Evolutionary conservation across 2,113 vertebrate species (phyloP).

Genomic region (Macrotus californicus): DNA sequence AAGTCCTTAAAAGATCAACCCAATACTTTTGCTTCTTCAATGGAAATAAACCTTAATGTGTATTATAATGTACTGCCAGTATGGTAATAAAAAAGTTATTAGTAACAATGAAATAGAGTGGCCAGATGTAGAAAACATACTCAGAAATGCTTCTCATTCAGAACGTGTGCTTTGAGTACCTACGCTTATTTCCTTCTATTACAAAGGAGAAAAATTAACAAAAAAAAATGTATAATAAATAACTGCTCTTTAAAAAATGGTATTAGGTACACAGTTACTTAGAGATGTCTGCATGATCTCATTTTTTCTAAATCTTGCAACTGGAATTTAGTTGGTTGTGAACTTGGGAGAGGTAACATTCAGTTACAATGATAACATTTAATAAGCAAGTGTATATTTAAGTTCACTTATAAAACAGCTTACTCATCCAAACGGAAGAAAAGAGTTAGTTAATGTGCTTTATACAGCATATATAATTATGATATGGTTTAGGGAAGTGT

Average conservation of each 20-base stretch:
- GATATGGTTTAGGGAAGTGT: not conserved
- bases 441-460: slow-evolving; percentile 1
- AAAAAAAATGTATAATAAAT: slow-evolving; percentile 15
- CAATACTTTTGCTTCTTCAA: not conserved
- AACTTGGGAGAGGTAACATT: slow-evolving; percentile 1
- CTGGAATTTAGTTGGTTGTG: slow-evolving; percentile 37
- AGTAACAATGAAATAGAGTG: not conserved
- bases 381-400: slow-evolving; percentile 46
- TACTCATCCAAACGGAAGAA: slow-evolving; percentile 6
- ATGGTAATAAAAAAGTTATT: not conserved
- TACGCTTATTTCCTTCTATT: not conserved
- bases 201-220: not conserved
- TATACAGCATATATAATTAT: not conserved
- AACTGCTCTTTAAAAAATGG: not conserved
- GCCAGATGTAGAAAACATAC: not conserved
- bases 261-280: not conserved
- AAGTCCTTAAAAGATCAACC: not conserved
- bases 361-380: slow-evolving; percentile 30
- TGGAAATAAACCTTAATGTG: not conserved
- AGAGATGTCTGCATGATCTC: slow-evolving; percentile 1
- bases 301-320: slow-evolving; percentile 4
- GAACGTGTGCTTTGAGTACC: not conserved
- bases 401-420: slow-evolving; percentile 40
- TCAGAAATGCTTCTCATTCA: not conserved
- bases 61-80: not conserved